phyloP scores from a whole-genome alignment of 1,140 invertebrate species.

The Nebria ingens region DNA sequence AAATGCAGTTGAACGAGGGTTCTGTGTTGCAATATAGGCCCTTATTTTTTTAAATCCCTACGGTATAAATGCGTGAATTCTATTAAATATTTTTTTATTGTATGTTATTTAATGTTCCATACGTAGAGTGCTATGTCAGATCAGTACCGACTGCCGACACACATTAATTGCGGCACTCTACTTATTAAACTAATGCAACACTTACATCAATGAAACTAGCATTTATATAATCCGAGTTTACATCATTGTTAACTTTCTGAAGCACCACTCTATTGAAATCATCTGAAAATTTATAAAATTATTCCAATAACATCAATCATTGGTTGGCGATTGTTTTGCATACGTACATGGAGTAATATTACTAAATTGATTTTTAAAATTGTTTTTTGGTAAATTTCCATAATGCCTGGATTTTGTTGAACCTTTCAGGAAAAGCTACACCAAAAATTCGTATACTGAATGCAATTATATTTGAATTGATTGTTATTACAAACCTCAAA shows the following conservation, averaged over 20 bases:
- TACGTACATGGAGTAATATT: constrained; percentile 61
- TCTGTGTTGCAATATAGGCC: constrained; percentile 66
- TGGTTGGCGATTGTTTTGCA: too few species aligned
- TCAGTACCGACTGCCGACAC: too few species aligned
- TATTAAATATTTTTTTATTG: too few species aligned
- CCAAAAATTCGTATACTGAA: background rate
- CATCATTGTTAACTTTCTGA: constrained; percentile 43
- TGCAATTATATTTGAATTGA: background rate
- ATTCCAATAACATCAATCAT: background rate
- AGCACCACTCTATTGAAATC: constrained; percentile 61
- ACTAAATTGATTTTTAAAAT: constrained; percentile 62
- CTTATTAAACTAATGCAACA: constrained; percentile 12
- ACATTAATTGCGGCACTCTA: too few species aligned
- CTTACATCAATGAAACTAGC: constrained; percentile 63
- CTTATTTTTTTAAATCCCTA: constrained; percentile 52
- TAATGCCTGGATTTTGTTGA: constrained; percentile 8
- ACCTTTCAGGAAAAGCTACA: constrained; percentile 1
- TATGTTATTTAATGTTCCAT: background rate
- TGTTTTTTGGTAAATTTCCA: constrained; percentile 33
- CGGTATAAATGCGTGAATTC: too few species aligned
- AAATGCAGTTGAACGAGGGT: constrained; percentile 56
- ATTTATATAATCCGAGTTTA: constrained; percentile 60
- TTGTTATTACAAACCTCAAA: background rate
- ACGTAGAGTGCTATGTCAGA: background rate
- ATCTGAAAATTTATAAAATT: constrained; percentile 37